Percentiles rank a stretch among this genome's conserved stretches.
Evolutionary conservation across 2,797 vertebrate genomes (phyloP).

Genomic region (Euthynnus affinis): DNA sequence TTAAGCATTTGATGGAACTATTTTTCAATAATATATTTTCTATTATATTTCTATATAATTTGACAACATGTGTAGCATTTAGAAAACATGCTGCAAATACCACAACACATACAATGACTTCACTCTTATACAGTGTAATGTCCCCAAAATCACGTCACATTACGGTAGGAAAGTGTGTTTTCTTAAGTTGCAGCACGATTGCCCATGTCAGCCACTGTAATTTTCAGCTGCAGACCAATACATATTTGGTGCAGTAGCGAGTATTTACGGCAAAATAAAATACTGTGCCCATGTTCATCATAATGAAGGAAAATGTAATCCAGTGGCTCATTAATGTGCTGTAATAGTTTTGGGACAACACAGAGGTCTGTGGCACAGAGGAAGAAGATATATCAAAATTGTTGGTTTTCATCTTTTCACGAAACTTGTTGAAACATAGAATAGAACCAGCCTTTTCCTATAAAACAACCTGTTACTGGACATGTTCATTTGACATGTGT

Average conservation of each 20-base stretch:
- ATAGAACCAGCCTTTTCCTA: neutral
- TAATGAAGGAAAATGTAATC: neutral
- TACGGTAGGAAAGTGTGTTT: too few species aligned
- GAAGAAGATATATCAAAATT: neutral
- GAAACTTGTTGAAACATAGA: neutral
- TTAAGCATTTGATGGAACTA: neutral
- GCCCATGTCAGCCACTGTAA: too few species aligned
- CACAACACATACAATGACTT: too few species aligned
- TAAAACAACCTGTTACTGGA: neutral
- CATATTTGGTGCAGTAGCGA: neutral
- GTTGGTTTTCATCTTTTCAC: neutral
- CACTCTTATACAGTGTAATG: too few species aligned
- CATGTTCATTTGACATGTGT: neutral
- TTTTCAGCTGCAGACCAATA: neutral
- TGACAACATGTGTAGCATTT: too few species aligned
- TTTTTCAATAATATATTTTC: too few species aligned
- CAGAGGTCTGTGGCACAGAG: neutral
- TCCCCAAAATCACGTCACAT: too few species aligned
- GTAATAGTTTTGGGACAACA: neutral
- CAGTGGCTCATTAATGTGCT: neutral
- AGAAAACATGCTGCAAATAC: too few species aligned
- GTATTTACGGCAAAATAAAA: neutral
- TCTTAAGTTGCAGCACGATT: too few species aligned
- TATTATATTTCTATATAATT: too few species aligned
- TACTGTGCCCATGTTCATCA: neutral